Base-by-base conservation (phyloP, 2,113 vertebrate genomes). In the Balaeniceps rex region DNA sequence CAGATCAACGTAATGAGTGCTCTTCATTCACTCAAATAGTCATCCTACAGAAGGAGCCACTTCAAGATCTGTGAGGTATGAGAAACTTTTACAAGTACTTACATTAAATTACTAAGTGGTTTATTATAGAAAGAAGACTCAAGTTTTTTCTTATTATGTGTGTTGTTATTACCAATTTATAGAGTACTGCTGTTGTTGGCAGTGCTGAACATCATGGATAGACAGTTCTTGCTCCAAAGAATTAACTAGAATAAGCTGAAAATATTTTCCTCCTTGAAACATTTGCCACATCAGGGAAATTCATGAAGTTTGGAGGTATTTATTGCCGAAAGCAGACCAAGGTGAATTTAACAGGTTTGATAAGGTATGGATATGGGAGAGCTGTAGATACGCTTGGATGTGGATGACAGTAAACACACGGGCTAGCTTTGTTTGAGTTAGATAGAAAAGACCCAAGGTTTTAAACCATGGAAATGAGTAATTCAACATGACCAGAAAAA, bases 381-480 rank as follows among this genome's bases (percentile, higher is more conserved):
- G 5, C 17, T 57, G 40, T 40, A 61, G 36, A n/a, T n/a, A n/a
- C n/a, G n/a, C n/a, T n/a, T n/a, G n/a, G n/a, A n/a, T n/a, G 68
- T 92, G 47, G 49, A 63, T 93, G 84, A 92, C 4, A 19, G 51
- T 91, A 96, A 94, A 85, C 54, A 83, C n/a, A 75, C 29, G 77
- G 61, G 12, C 64, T 95, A 65, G 49, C 44, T 85, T 75, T 88
- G 63, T 66, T 84, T 91, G 78, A 85, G 87, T 91, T 65, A 88
- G 83, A 95, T 84, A 94, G 83, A 93, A 96, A 95, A 51, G 55
- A 65, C 46, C 12, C 36, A 60, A 88, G 77, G 52, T 88, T 97
- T 97, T 95, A 94, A 96, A 94, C 71, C 69, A 90, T 66, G 87
- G 95, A 97, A 96, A 95, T 87, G 34, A 97, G 94, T 85, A 84